These are phyloP conservation scores for Amphilophus citrinellus DNA, from an alignment of 2,113 vertebrate genomes.

Conservation along the genomic window DNA sequence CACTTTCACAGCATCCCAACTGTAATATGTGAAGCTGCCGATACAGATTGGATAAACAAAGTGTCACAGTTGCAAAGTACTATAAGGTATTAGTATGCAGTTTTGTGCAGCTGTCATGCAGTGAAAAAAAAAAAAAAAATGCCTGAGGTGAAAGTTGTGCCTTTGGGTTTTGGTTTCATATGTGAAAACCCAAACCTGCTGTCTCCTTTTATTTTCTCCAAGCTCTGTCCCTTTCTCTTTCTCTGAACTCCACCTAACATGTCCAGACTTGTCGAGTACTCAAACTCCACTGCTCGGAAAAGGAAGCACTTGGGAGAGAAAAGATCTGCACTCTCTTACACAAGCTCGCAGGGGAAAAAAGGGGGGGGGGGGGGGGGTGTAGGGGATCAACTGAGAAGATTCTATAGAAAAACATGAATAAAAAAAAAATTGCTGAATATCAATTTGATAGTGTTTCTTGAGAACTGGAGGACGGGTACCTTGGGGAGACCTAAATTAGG, in stretches of 20 bases:
- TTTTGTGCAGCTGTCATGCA: neutral
- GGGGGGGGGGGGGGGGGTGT: neutral
- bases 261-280: conserved; percentile 62
- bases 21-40: neutral
- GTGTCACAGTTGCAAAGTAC: neutral
- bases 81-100: neutral
- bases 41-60: neutral
- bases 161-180: neutral
- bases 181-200: neutral
- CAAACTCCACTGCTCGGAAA: conserved; percentile 35
- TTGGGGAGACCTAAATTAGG: conserved; percentile 35
- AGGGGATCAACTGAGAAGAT: conserved; percentile 8
- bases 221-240: conserved; percentile 22
- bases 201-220: conserved; percentile 19
- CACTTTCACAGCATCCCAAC: neutral
- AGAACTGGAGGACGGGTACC: conserved; percentile 15
- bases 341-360: neutral
- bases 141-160: neutral
- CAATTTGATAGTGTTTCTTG: conserved; percentile 17
- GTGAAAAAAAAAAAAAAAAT: neutral
- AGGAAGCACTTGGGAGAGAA: conserved; percentile 50
- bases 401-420: neutral
- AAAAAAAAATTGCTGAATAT: neutral
- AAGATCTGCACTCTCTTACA: conserved; percentile 25
- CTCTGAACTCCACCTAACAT: conserved; percentile 50